Percentiles rank a stretch among this genome's conserved stretches.
These are phyloP conservation scores for Elysia crispata DNA, from an alignment of 2,888 invertebrate genomes.

Conservation along the genomic window DNA sequence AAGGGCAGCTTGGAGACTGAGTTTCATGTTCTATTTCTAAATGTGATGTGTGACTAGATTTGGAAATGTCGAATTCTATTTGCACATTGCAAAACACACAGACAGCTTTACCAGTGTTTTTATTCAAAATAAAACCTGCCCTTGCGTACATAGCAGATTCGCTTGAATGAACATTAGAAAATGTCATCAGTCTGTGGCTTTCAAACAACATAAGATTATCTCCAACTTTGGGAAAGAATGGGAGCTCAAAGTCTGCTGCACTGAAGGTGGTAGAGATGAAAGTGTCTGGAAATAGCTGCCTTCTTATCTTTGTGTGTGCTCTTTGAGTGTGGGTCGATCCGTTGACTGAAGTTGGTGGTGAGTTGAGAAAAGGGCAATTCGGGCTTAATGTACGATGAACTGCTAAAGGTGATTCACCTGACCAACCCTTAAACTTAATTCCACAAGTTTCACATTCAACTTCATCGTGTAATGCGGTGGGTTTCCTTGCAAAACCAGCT, in stretches of 20 bases:
- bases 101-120: slow-evolving; percentile 27
- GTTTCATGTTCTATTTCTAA: slow-evolving; percentile 37
- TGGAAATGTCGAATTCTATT: slow-evolving; percentile 6
- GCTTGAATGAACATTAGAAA: slow-evolving; percentile 25
- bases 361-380: slow-evolving; percentile 44
- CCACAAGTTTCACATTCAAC: slow-evolving; percentile 48
- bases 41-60: slow-evolving; percentile 17
- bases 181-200: slow-evolving; percentile 47
- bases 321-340: background rate
- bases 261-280: slow-evolving; percentile 15
- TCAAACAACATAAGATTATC: slow-evolving; percentile 46
- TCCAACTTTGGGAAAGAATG: slow-evolving; percentile 45
- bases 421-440: slow-evolving; percentile 38
- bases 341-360: slow-evolving; percentile 3
- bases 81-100: slow-evolving; percentile 48
- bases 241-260: slow-evolving; percentile 24
- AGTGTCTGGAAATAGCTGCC: background rate
- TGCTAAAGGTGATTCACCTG: slow-evolving; percentile 46
- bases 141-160: slow-evolving; percentile 45
- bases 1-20: slow-evolving; percentile 42
- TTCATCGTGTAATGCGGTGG: slow-evolving; percentile 27
- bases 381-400: slow-evolving; percentile 46
- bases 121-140: slow-evolving; percentile 47
- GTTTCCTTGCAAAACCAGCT: slow-evolving; percentile 43
- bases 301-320: background rate